Percentiles rank a stretch among this genome's conserved stretches.
Conservation (phyloP, 2,113 vertebrate genomes). For the Odocoileus hemionus region DNA sequence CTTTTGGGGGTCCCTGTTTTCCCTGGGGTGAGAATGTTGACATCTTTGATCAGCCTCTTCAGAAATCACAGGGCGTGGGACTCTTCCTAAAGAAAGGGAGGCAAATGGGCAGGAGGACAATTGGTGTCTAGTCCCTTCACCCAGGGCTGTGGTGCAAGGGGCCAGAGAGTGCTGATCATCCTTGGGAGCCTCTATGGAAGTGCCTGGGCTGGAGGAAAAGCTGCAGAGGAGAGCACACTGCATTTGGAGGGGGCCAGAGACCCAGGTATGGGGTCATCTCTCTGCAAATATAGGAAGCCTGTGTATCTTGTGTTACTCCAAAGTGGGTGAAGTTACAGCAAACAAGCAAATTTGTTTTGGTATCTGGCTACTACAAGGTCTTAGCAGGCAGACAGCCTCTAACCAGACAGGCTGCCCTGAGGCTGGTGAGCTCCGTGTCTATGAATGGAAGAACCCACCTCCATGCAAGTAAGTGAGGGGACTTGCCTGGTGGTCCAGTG, state of each 20-base stretch:
- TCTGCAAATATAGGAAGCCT: background rate
- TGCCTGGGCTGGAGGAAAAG: background rate
- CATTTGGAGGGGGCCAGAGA: background rate
- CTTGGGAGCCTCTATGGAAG: accelerated
- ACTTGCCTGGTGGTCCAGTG: background rate
- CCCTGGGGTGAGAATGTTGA: background rate
- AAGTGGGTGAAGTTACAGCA: background rate
- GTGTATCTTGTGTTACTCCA: background rate
- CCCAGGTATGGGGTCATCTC: background rate
- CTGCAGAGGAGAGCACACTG: background rate
- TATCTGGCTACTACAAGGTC: background rate
- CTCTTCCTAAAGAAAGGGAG: background rate
- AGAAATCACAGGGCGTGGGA: background rate
- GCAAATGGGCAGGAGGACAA: background rate
- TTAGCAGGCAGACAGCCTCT: background rate
- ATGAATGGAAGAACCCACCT: background rate
- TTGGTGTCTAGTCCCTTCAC: background rate
- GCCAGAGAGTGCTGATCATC: accelerated
- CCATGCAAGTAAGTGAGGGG: background rate
- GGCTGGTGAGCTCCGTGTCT: background rate
- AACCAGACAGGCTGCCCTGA: background rate
- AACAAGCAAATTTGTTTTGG: background rate
- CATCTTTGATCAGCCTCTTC: background rate
- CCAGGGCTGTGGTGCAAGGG: background rate
- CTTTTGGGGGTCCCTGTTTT: background rate